Base-by-base conservation (phyloP, 2,113 vertebrate genomes). In the Daphoenositta chrysoptera region DNA sequence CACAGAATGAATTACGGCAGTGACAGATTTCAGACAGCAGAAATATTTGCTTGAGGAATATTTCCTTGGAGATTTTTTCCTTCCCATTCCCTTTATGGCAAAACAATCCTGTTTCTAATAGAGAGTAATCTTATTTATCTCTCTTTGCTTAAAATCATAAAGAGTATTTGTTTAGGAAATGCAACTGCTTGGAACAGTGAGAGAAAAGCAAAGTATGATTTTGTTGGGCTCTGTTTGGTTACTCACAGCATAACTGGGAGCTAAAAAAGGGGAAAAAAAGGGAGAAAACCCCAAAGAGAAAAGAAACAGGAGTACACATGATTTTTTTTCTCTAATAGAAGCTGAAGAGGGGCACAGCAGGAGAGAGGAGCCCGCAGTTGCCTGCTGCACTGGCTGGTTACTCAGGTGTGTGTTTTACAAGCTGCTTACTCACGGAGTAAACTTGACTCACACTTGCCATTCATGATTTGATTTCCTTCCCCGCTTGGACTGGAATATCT, bases 301-400 rank as follows among this genome's bases (percentile, higher is more conserved):
- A 19, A 7, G 17, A 83, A 88, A 45, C 4, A 66, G 0, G 4
- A 64, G 4, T 11, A 35, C 11, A 24, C 0, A 1, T 5, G 6
- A 15, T 1, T 17, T 30, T 35, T 56, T 28, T 50, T 15, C 21
- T 66, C 5, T 28, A 17, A 33, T 4, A 65, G 39, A 66, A 70
- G 35, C 22, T 76, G 28, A 3, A 5, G 22, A 63, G 33, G 64
- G 31, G 35, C 19, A 71, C 10, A 64, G 48, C 31, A 56, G 27
- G 45, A 83, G 23, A 56, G 54, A 42, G 45, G 53, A 80, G 15
- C 57, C n/a, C 48, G 39, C 10, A 30, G 0, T 1, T 2, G 2
- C 21, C 53, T 68, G 30, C 24, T 48, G 27, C 22, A 4, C 17
- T 77, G 64, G 47, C 64, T 68, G 17, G 24, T 51, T 64, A 65